Evolutionary conservation across 2,113 vertebrate genomes (phyloP), one percentile per base, ranked within the genome.

Genomic region (Capricornis sumatraensis): DNA sequence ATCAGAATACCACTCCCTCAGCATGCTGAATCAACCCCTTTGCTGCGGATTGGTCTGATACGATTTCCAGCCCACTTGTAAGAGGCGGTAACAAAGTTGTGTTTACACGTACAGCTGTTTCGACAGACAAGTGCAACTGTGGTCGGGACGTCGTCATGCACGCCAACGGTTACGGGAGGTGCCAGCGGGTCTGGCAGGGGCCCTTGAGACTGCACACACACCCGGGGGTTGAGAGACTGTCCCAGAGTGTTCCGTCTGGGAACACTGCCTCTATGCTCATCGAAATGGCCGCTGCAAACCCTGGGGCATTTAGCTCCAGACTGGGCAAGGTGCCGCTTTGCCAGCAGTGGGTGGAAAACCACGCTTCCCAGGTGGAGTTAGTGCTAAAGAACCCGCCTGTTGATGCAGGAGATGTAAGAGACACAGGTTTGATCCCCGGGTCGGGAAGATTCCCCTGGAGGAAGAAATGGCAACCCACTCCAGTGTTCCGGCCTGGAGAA

Each of bases 121-220:
- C 0, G 2, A 36, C 12, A 21, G 21, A 25, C 11, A 36, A 14
- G 21, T 12, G 47, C 33, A 13, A 1, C 0, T 52, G 79, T 7
- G 0, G 19, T 53, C 1, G 0, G 47, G 47, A 82, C 0, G 0
- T n/a, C 10, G 0, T 53, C 79, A 2, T 1, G 47, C 16, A 7
- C 0, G 11, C 0, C 3, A 12, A 6, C n/a, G 36, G n/a, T 71
- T 71, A 71, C 23, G 9, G n/a, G 27, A 79, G 45, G 76, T 2
- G 4, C 43, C 27, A 50, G 78, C 17, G 0, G 17, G 17, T 7
- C 47, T 9, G 10, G 10, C 30, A 15, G 33, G 11, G 33, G 28
- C 47, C 17, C 47, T 21, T 82, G 17, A 52, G 79, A 23, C 17
- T 13, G 17, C 17, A 36, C 64, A 52, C 10, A 25, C 50, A 2